Evolutionary conservation across 1,140 invertebrate genomes (phyloP), one percentile per base, ranked within the genome.

Genomic region (Heliconius hewitsoni): DNA sequence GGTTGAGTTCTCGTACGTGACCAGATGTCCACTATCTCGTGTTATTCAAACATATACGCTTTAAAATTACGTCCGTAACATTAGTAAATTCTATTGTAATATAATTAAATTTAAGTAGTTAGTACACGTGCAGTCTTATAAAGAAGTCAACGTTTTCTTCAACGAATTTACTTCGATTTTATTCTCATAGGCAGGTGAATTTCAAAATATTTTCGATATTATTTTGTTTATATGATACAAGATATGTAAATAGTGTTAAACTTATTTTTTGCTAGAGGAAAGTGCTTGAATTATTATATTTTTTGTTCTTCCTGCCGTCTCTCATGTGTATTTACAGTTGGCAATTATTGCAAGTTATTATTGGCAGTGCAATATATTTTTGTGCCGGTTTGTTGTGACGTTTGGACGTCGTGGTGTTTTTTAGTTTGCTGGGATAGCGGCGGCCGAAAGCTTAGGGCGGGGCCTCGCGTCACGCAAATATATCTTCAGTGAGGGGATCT

Each of bases 401-500:
- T 87, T 16, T 30, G 34, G 70, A 72, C n/a, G 66, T 78, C 86
- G 87, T 90, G 86, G 80, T 86, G 85, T 37, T 81, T 83, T 78
- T 85, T 85, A 88, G 86, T 89, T 91, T 83, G 86, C 80, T 82
- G 84, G 79, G 83, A 81, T 79, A 78, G 80, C 42, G 80, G 72
- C 73, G 74, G 52, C 18, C 46, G 77, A 82, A 57, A 77, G 79
- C 50, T 71, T 55, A 71, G 74, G 91, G 91, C 91, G 91, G 89
- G 88, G 91, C 84, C 73, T 81, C 83, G 86, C 91, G 90, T 93
- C 91, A 93, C 85, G 71, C 81, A 84, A 89, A 88, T 87, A 87
- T 81, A 86, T 86, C 83, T 85, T 80, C 78, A 73, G 34, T 77
- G 82, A 60, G 76, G 34, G 81, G 78, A 77, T 79, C 79, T 80